Evolutionary conservation across 2,113 vertebrate species (phyloP).

Genomic region (Sorex araneus): DNA sequence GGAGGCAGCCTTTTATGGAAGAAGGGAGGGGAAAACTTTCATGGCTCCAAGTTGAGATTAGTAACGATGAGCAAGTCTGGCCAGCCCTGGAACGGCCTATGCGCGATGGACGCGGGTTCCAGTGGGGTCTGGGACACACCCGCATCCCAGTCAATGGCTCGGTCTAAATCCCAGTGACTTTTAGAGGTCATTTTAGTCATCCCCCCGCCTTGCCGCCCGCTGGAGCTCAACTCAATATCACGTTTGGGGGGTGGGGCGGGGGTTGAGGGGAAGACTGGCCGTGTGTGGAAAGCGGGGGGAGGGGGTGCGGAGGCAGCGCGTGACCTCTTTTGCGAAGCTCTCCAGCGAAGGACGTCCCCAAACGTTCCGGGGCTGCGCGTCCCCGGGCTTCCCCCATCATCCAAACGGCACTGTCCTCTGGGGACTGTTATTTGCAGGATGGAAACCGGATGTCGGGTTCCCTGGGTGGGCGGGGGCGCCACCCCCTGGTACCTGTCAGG

Average conservation of each 20-base stretch:
- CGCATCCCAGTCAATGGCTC: constrained; percentile 77
- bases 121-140: constrained; percentile 65
- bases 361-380: constrained; percentile 52
- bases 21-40: constrained; percentile 48
- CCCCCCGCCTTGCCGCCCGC: constrained; percentile 69
- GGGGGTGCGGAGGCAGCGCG: not conserved
- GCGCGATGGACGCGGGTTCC: constrained; percentile 31
- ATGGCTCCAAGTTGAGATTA: constrained; percentile 66
- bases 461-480: constrained; percentile 68
- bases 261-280: not conserved
- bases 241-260: constrained; percentile 24
- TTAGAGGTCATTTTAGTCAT: constrained; percentile 85
- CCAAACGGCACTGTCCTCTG: constrained; percentile 66
- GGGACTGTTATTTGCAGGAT: constrained; percentile 65
- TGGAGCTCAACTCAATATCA: constrained; percentile 56
- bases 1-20: constrained; percentile 58
- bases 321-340: constrained; percentile 75
- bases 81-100: constrained; percentile 37
- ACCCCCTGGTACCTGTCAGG: constrained; percentile 38
- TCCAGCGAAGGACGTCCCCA: constrained; percentile 75
- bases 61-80: constrained; percentile 70
- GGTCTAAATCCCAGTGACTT: constrained; percentile 71
- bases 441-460: constrained; percentile 80
- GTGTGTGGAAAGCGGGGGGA: not conserved
- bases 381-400: constrained; percentile 69